Base-by-base conservation (phyloP, 1,140 invertebrate species). In the Aphidius ervi region DNA sequence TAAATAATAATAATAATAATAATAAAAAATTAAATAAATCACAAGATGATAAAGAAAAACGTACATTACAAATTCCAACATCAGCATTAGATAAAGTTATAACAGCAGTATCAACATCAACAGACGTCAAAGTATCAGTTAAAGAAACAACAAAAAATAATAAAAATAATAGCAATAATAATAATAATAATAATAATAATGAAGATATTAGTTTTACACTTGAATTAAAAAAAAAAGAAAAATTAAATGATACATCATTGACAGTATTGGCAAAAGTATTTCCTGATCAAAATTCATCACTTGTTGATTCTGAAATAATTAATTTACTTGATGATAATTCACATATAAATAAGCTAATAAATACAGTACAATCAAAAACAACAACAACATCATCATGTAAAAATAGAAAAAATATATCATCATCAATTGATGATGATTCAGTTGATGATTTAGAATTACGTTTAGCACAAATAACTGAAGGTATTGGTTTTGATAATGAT, bases 161-260 rank as follows among this genome's bases (percentile, higher is more conserved):
- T 16, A 16, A 16, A 16, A 16, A 16, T 16, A 16, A 16, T 16
- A 16, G 16, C 16, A 16, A 1, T 1, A 16, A 16, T 31, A 69
- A 67, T n/a, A 76, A 71, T 67, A 69, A 68, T 37, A 69, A 62
- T 46, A 70, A 58, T 8, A 74, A 78, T 45, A 67, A 65, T 0
- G 77, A 79, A 49, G 78, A 80, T 42, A 80, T 79, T 20, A 80
- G 77, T 58, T 80, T 79, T 53, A 79, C 74, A 0, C 71, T 80
- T 9, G 77, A 79, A 61, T 56, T 79, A 2, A 70, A 73, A 16
- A 75, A 75, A 31, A 81, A 79, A 47, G 59, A 42, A 23, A 37
- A 70, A 42, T 63, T 73, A n/a, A 68, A 60, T 8, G 67, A 70
- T 4, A 1, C 54, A 61, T 20, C 61, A 67, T 1, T 74, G 8